Evolutionary conservation across 2,797 vertebrate species (phyloP), one percentile per base, ranked within the genome.

Genomic region (Galaxias olidus): DNA sequence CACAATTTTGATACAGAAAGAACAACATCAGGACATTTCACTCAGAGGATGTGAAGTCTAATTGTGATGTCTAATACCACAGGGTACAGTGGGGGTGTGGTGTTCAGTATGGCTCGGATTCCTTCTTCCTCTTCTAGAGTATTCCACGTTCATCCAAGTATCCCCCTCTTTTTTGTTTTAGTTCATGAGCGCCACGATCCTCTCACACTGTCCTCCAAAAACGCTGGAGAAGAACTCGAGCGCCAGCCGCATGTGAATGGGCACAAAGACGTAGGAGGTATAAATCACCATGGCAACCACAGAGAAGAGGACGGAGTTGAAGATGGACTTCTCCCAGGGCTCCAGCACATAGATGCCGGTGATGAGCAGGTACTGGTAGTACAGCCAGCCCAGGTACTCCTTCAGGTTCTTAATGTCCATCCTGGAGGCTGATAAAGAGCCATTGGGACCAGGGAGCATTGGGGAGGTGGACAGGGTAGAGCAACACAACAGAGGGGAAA

Each of bases 301-400:
- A 8, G 94, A 96, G 61, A 98, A 86, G 1, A 94, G 85, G 72
- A 98, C 77, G 11, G 94, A 95, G 81, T 98, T 95, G 86, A 98
- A 96, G 89, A 99, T 93, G 65, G 95, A 95, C 79, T 89, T 91
- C 75, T 99, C 98, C 97, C 97, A 99, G 1, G 97, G 96, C 83
- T 99, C 98, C 85, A 99, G 84, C 75, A 98, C 96, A 0, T 97
- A 96, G 87, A 96, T 96, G 83, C 96, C 96, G 0, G 95, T 98
- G 77, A 98, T 90, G 76, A 99, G 94, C 47, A 95, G 93, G 86
- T 99, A 99, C 84, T 98, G 98, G 85, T 93, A 99, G 92, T 98
- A 98, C n/a, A 98, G 89, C 98, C 98, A 98, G 71, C 91, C 90
- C 61, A 98, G 65, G 73, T 94, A 95, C 59, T 98, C 96, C 84